These are phyloP conservation scores for Chrysocyon brachyurus DNA, from an alignment of 2,797 vertebrate species.

Conservation along the genomic window DNA sequence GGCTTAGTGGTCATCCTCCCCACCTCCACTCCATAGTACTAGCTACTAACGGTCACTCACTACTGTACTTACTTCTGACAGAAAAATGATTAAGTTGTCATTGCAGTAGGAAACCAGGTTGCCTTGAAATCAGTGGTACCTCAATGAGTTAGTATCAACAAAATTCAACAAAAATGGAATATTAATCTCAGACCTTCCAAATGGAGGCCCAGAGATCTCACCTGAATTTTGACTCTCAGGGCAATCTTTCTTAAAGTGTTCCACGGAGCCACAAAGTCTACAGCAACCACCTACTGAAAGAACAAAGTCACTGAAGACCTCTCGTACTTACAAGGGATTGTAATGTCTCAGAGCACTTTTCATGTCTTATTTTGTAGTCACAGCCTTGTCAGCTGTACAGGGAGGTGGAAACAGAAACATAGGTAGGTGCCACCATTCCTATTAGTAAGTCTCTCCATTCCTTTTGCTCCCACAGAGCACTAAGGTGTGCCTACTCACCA, in stretches of 20 bases:
- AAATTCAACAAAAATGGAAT: not conserved
- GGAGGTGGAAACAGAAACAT: not conserved
- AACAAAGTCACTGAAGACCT: conserved; percentile 31
- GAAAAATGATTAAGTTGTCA: not conserved
- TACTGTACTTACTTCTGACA: not conserved
- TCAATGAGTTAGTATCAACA: not conserved
- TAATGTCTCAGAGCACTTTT: not conserved
- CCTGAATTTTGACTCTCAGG: conserved; percentile 93
- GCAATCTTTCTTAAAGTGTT: conserved; percentile 97
- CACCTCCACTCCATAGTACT: not conserved
- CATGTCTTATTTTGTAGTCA: not conserved
- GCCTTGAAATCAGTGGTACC: not conserved
- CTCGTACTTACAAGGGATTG: not conserved
- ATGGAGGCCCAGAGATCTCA: conserved; percentile 84
- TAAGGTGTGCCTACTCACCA: not conserved
- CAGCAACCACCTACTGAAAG: conserved; percentile 93
- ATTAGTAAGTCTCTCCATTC: not conserved
- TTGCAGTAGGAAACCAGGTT: not conserved
- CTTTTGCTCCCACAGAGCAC: not conserved
- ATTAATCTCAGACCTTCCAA: not conserved
- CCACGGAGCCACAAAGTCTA: conserved; percentile 96
- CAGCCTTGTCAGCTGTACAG: not conserved
- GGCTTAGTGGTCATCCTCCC: not conserved
- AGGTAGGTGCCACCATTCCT: not conserved
- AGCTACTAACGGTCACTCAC: not conserved